phyloP scores from a whole-genome alignment of 2,888 invertebrate species.

The Aricia artaxerxes region DNA sequence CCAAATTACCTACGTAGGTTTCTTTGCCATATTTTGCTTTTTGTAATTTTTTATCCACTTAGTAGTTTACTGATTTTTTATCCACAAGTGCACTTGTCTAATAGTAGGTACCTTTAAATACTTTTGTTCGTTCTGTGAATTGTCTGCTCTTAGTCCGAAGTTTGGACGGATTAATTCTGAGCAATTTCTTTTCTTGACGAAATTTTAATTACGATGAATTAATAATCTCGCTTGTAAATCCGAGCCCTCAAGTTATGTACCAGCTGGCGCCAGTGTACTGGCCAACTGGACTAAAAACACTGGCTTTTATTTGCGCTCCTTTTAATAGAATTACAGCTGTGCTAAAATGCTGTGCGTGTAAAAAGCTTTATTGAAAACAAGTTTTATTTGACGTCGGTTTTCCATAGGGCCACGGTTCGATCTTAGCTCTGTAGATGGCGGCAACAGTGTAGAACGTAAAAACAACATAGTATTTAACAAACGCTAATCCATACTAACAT shows the following conservation, averaged over 20 bases:
- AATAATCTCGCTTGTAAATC: slow-evolving; percentile 38
- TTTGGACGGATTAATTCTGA: slow-evolving; percentile 55
- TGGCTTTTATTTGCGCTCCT: background rate
- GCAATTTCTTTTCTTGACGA: slow-evolving; percentile 56
- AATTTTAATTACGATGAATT: slow-evolving; percentile 49
- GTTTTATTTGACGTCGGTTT: too few species aligned
- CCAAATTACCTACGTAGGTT: too few species aligned
- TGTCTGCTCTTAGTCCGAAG: slow-evolving; percentile 50
- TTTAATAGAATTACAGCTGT: background rate
- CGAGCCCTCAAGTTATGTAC: background rate
- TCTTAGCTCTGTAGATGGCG: too few species aligned
- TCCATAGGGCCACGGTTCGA: too few species aligned
- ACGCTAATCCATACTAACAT: too few species aligned
- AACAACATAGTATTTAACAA: too few species aligned
- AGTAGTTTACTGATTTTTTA: too few species aligned
- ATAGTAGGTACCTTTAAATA: background rate
- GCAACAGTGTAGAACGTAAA: too few species aligned
- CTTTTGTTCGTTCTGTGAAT: background rate
- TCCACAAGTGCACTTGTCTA: too few species aligned
- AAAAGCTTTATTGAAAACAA: background rate
- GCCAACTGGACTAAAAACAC: slow-evolving; percentile 34
- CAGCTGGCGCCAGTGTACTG: slow-evolving; percentile 21
- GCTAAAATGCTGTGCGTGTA: background rate
- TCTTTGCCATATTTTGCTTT: too few species aligned
- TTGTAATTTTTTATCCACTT: too few species aligned